Conservation (phyloP, 2,797 vertebrate species). For the Epinephelus coioides region DNA sequence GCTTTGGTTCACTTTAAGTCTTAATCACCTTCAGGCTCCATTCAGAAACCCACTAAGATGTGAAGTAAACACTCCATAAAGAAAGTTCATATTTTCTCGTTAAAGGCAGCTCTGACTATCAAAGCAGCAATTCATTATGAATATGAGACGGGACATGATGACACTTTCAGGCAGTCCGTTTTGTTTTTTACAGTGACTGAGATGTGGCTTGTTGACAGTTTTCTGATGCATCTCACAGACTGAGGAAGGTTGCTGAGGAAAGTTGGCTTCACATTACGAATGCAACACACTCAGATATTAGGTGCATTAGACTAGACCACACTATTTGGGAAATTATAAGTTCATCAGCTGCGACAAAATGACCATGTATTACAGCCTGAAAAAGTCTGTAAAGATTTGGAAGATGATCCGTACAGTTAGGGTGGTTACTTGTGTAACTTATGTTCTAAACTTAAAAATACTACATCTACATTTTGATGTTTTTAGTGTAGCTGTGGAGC, state of each 20-base stretch:
- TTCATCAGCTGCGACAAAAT: too few relatives aligned
- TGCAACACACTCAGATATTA: background rate
- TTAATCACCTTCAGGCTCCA: conserved; percentile 70
- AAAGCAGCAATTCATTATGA: conserved; percentile 53
- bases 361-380: too few relatives aligned
- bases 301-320: background rate
- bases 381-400: too few relatives aligned
- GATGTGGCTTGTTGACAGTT: conserved; percentile 47
- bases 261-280: background rate
- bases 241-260: conserved; percentile 17
- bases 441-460: too few relatives aligned
- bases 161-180: conserved; percentile 49
- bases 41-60: conserved; percentile 55
- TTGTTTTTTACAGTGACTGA: conserved; percentile 12
- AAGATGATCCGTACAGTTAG: too few relatives aligned
- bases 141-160: conserved; percentile 52
- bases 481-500: too few relatives aligned
- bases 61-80: conserved; percentile 73
- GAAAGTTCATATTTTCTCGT: conserved; percentile 51
- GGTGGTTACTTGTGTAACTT: too few relatives aligned
- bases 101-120: conserved; percentile 45
- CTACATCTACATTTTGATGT: too few relatives aligned
- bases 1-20: conserved; percentile 64
- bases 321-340: background rate
- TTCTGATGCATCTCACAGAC: conserved; percentile 21